Percentiles rank a stretch among this genome's conserved stretches.
Evolutionary conservation across 1,140 invertebrate genomes (phyloP).

Genomic region (Drosophila trapezifrons): DNA sequence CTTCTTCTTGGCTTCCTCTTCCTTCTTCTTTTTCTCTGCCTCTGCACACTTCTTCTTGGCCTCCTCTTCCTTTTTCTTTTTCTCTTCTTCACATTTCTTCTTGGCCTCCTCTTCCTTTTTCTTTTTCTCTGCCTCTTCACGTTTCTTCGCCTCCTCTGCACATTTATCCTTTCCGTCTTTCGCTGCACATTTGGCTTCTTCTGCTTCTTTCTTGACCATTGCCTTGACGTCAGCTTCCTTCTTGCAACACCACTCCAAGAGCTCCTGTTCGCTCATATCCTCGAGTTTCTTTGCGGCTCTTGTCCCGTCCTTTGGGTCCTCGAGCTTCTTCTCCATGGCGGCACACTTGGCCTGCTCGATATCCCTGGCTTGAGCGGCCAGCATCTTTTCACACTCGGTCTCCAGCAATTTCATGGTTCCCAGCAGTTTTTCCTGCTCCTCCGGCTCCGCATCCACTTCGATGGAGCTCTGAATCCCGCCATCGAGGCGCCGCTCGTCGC

Average conservation of each 20-base stretch:
- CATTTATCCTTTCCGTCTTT: no score
- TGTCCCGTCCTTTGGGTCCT: constrained; percentile 2
- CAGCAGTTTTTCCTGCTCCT: constrained; percentile 1
- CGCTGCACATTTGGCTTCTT: neutral
- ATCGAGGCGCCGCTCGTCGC: constrained; percentile 20
- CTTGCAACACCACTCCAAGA: constrained; percentile 14
- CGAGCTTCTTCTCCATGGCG: neutral
- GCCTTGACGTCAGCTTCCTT: constrained; percentile 4
- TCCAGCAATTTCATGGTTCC: constrained; percentile 38
- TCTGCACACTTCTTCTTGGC: neutral
- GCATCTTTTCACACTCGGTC: constrained; percentile 31
- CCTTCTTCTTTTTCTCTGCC: constrained; percentile 3
- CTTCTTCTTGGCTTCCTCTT: constrained; percentile 1
- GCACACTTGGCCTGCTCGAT: neutral
- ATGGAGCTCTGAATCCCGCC: constrained; percentile 34
- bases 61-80: constrained; percentile 1
- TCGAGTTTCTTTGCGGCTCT: neutral
- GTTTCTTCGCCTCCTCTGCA: constrained; percentile 6
- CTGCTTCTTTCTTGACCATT: constrained; percentile 9
- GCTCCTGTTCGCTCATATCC: constrained; percentile 8
- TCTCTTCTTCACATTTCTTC: neutral
- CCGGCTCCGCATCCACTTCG: constrained; percentile 28
- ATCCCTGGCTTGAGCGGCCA: constrained; percentile 30
- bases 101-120: constrained; percentile 7
- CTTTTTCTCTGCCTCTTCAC: constrained; percentile 2